These are phyloP conservation scores for Apoda limacodes DNA, from an alignment of 2,888 invertebrate genomes.

Conservation along the genomic window DNA sequence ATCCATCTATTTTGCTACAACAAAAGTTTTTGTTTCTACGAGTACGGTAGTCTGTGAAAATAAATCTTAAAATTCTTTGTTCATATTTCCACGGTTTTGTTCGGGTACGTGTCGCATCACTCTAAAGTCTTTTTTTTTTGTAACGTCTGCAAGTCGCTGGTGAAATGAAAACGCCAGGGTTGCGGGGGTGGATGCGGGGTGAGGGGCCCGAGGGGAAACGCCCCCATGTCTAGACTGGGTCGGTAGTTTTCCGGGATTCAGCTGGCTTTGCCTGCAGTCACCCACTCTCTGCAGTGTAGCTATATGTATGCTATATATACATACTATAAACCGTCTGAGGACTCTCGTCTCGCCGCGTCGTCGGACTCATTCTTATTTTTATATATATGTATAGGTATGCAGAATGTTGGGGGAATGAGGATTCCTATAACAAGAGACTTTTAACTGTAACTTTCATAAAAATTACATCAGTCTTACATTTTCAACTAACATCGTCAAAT, in stretches of 20 bases:
- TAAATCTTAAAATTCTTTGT: slow-evolving; percentile 10
- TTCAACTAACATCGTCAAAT: no score
- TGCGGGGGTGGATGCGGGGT: slow-evolving; percentile 24
- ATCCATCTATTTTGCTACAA: no score
- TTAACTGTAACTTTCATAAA: no score
- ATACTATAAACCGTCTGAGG: slow-evolving; percentile 45
- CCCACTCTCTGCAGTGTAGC: slow-evolving; percentile 62
- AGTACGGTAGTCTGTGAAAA: no score
- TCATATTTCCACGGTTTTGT: slow-evolving; percentile 35
- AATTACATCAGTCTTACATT: no score
- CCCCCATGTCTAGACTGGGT: slow-evolving; percentile 72
- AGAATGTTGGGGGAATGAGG: no score
- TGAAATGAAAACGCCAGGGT: slow-evolving; percentile 58
- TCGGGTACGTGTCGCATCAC: slow-evolving; percentile 43
- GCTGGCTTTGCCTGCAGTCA: slow-evolving; percentile 65
- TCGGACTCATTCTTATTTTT: background rate
- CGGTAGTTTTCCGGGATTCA: slow-evolving; percentile 71
- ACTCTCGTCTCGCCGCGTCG: slow-evolving; percentile 49
- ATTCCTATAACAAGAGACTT: no score
- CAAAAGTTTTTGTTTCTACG: no score
- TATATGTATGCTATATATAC: slow-evolving; percentile 28
- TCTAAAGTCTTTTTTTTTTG: slow-evolving; percentile 59
- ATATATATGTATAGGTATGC: no score
- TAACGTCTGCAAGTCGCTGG: slow-evolving; percentile 56
- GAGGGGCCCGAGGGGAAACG: slow-evolving; percentile 47